Evolutionary conservation across 1,140 invertebrate genomes (phyloP), one percentile per base, ranked within the genome.

Genomic region (Drosophila nannoptera): DNA sequence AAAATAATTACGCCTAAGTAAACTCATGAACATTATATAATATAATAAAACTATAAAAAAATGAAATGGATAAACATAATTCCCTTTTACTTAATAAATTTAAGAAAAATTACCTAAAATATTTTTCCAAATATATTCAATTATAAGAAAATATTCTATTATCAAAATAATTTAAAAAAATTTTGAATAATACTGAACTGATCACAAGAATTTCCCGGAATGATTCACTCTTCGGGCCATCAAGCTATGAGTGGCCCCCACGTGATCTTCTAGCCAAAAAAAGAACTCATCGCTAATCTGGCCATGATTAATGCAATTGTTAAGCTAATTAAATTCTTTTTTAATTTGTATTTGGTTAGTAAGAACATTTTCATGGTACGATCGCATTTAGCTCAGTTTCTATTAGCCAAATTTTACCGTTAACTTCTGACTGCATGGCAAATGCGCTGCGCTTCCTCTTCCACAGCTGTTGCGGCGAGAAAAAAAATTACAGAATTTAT

Each of bases 401-500:
- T 50, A 33, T 50, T 50, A 50, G 31, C 48, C 8, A 32, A 14
- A 35, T 22, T 58, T 7, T 32, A 56, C 53, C 42, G 53, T 56
- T 56, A 56, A 0, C 12, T 40, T 42, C 53, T 43, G n/a, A 29
- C 6, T 54, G 54, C 52, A 9, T 16, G 16, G 53, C 11, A n/a
- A 55, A 55, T 36, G 35, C 14, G 5, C 40, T 0, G 11, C 16
- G 0, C 22, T n/a, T 48, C 16, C 31, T n/a, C 12, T 53, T 42
- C 5, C 3, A 36, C 35, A 4, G 8, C 8, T 36, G 6, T 36
- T 36, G 35, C 35, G 6, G 6, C 6, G 8, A 38, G 22, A 38
- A 50, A 50, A 38, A 52, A 16, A 29, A 40, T 55, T 29, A 4
- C 42, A 43, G n/a, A n/a, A 45, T 43, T 43, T 56, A 56, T 56